Evolutionary conservation across 2,113 vertebrate genomes (phyloP).

Genomic region (Nesoenas mayeri): DNA sequence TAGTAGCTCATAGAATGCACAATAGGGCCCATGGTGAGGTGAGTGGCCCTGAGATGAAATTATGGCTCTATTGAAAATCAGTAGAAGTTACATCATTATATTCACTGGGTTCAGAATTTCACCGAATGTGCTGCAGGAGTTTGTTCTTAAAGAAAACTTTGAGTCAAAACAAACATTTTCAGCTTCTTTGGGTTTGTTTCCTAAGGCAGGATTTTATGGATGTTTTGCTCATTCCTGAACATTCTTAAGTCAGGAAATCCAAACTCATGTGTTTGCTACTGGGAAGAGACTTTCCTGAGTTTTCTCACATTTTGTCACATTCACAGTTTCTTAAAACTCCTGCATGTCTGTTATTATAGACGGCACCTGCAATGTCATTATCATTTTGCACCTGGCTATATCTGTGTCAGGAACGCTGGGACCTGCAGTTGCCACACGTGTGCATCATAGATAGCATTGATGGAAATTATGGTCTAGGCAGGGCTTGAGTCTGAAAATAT

Average conservation of each 20-base stretch:
- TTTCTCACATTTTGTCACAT: not conserved
- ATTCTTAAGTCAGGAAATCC: not conserved
- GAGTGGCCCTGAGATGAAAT: not conserved
- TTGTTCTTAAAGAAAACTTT: not conserved
- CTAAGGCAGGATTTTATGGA: not conserved
- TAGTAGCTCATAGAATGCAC: not conserved
- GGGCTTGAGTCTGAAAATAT: not conserved
- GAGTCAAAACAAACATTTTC: not conserved
- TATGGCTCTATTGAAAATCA: not conserved
- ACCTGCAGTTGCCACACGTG: not conserved
- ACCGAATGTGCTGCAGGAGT: not conserved
- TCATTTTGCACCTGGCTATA: not conserved
- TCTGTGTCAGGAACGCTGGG: not conserved
- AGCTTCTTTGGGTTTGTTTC: not conserved
- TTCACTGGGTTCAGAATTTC: not conserved
- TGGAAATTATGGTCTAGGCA: not conserved
- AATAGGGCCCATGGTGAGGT: not conserved
- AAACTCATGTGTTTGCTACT: not conserved
- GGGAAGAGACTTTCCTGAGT: not conserved
- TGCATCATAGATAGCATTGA: not conserved
- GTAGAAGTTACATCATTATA: not conserved
- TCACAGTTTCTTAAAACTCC: not conserved
- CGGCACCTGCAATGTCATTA: not conserved
- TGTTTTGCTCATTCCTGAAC: not conserved
- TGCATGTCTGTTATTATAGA: not conserved